Evolutionary conservation across 2,113 vertebrate genomes (phyloP).

Genomic region (Falcunculus frontatus): DNA sequence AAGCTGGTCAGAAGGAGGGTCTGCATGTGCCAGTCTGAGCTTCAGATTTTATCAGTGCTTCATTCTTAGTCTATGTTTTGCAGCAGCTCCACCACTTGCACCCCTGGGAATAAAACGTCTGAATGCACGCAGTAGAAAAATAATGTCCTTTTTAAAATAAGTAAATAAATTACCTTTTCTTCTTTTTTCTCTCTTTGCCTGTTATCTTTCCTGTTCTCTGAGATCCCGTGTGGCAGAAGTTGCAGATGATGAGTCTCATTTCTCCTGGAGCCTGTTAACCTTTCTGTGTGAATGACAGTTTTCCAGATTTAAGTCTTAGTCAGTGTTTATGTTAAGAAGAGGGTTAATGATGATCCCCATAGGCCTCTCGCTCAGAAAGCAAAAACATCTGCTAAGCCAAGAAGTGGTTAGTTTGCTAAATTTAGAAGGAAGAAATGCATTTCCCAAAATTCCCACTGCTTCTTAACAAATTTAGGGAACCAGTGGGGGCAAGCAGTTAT

Average conservation of each 20-base stretch:
- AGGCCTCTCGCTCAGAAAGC: constrained; percentile 7
- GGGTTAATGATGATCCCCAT: constrained; percentile 53
- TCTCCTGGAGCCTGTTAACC: constrained; percentile 26
- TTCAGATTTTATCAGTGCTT: background rate
- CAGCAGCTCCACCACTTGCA: background rate
- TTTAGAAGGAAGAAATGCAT: constrained; percentile 38
- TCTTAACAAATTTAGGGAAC: background rate
- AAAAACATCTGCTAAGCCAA: constrained; percentile 62
- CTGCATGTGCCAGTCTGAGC: background rate
- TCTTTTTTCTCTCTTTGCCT: background rate
- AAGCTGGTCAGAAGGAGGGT: background rate
- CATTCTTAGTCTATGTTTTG: background rate
- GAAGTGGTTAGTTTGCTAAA: constrained; percentile 53
- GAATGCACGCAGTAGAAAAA: background rate
- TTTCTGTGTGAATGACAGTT: constrained; percentile 33
- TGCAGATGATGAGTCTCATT: background rate
- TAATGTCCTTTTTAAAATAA: background rate
- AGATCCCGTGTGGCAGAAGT: background rate
- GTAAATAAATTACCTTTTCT: background rate
- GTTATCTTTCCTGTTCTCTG: background rate
- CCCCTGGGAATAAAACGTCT: background rate
- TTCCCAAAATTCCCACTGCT: constrained; percentile 43
- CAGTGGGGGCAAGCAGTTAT: background rate
- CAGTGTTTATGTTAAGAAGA: constrained; percentile 47
- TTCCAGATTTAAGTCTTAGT: constrained; percentile 32